Evolutionary conservation across 2,113 vertebrate species (phyloP), one percentile per base, ranked within the genome.

Genomic region (Labrus mixtus): DNA sequence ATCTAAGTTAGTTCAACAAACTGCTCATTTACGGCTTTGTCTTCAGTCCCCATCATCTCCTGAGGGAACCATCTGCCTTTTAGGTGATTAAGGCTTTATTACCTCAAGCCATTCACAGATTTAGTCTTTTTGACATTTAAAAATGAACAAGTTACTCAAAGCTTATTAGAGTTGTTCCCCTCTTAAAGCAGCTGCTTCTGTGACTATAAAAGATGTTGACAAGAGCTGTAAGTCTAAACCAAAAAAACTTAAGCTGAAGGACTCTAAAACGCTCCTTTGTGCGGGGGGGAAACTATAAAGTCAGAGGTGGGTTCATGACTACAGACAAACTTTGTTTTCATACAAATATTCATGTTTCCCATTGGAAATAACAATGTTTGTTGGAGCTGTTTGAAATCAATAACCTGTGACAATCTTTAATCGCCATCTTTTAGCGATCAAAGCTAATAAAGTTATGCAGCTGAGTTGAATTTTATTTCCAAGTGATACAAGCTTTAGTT

Each of bases 261-360:
- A 53, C 0, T 0, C 36, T 41, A 25, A 72, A 61, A 15, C 0
- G 1, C 33, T 41, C 2, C 1, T 39, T 37, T 0, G 10, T 41
- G 45, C 10, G n/a, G 7, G 20, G 10, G 15, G 36, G 20, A 25
- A 22, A 37, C 29, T n/a, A 0, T 13, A 53, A 41, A 41, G 8
- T 41, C 39, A 8, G 37, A 2, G 10, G 6, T 39, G 9, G 39
- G 39, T 41, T 33, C 29, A 33, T 6, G 29, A 33, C 29, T 6
- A 33, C 4, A 33, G 29, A 33, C 29, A 33, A 33, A 33, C 29
- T 1, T 39, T 39, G 37, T 51, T 53, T 12, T 22, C 3, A 8
- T 41, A 15, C 8, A 46, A 37, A 8, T 41, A 15, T 10, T 64
- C 62, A 29, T 33, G 62, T 20, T 17, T 25, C 9, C 37, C 7